Evolutionary conservation across 2,797 vertebrate species (phyloP).

Genomic region (Paramormyrops hopkinsi): DNA sequence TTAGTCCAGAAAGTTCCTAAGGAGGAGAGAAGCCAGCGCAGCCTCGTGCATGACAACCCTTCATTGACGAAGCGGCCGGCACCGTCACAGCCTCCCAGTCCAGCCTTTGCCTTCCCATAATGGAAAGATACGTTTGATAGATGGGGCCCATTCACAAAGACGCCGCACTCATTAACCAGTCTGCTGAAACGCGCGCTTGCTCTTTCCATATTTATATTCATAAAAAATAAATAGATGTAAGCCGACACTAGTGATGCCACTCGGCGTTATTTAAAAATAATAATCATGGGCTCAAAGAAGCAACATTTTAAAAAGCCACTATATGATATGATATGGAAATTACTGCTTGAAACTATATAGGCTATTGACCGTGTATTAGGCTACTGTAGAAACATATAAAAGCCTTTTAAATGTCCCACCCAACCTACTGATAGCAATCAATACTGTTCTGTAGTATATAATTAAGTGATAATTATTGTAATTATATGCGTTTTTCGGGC

Average conservation of each 20-base stretch:
- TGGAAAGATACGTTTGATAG: not conserved
- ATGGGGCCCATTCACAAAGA: not conserved
- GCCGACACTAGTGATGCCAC: not conserved
- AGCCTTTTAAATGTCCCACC: not conserved
- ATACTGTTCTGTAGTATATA: not conserved
- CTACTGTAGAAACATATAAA: not conserved
- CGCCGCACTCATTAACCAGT: not conserved
- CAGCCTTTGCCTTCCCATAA: not conserved
- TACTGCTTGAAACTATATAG: not conserved
- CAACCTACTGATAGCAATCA: not conserved
- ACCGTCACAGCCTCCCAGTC: not conserved
- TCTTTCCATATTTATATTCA: not conserved
- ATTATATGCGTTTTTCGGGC: not conserved
- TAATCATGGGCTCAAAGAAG: not conserved
- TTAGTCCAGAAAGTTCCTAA: not conserved
- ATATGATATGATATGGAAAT: not conserved
- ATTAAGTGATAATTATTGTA: not conserved
- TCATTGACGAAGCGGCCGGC: not conserved
- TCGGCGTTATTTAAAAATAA: not conserved
- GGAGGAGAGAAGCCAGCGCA: not conserved
- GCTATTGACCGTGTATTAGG: not conserved
- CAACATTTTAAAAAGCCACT: not conserved
- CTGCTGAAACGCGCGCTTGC: not conserved
- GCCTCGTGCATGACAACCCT: not conserved
- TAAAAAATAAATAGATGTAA: not conserved